Percentiles rank a stretch among this genome's conserved stretches.
phyloP scores from a whole-genome alignment of 1,140 invertebrate genomes.

The Eubasilissa regina region DNA sequence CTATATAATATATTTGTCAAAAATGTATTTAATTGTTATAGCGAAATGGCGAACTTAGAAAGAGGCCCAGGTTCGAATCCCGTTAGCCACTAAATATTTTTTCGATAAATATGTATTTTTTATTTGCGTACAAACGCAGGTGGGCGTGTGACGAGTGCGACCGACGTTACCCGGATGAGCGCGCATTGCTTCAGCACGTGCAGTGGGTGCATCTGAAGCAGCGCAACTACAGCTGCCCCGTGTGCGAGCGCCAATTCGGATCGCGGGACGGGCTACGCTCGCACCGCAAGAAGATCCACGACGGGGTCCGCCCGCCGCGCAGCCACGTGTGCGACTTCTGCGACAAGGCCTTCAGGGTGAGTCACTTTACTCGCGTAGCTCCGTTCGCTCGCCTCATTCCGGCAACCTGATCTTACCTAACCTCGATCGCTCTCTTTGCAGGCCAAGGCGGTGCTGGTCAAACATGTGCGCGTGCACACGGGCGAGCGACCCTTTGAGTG shows the following conservation, averaged over 20 bases:
- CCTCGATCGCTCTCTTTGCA: background rate
- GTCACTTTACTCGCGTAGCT: no score
- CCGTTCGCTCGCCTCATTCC: background rate
- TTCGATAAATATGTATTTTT: no score
- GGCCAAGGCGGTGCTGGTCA: constrained; percentile 53
- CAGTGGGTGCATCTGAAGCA: constrained; percentile 50
- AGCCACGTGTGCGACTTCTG: constrained; percentile 56
- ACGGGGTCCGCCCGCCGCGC: constrained; percentile 49
- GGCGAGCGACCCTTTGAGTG: constrained; percentile 74
- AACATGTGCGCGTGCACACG: constrained; percentile 62
- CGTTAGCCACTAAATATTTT: no score
- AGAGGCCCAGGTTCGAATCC: no score
- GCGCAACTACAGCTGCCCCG: constrained; percentile 46
- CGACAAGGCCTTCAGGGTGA: constrained; percentile 53
- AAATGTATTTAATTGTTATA: no score
- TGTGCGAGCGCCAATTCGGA: constrained; percentile 51
- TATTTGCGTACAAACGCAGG: background rate
- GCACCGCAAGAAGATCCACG: constrained; percentile 55
- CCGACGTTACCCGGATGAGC: constrained; percentile 50
- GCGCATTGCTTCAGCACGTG: constrained; percentile 45
- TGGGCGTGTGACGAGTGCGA: constrained; percentile 1
- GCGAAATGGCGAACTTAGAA: background rate
- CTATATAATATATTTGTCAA: no score
- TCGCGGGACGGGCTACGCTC: constrained; percentile 49
- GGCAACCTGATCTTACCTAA: background rate